Evolutionary conservation across 1,140 invertebrate species (phyloP).

Genomic region (Scaptomyza pallida): DNA sequence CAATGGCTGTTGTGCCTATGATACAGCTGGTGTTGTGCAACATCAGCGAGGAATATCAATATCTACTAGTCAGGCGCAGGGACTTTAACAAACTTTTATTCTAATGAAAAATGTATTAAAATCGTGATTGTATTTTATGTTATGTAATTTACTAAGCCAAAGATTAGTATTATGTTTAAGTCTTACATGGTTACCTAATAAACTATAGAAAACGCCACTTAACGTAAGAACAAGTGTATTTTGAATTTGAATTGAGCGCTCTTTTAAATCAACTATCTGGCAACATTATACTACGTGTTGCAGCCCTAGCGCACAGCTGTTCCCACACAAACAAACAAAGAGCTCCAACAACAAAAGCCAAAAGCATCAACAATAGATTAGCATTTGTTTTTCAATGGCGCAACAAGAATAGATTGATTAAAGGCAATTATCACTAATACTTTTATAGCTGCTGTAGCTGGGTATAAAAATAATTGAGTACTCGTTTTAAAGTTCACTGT

Average conservation of each 20-base stretch:
- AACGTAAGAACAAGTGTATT: neutral
- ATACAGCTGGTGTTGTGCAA: slow-evolving; percentile 39
- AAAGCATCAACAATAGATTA: slow-evolving; percentile 38
- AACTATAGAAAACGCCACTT: slow-evolving; percentile 19
- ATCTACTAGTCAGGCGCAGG: slow-evolving; percentile 57
- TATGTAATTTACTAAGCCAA: slow-evolving; percentile 61
- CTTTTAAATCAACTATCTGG: neutral
- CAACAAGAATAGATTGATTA: slow-evolving; percentile 55
- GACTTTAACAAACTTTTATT: slow-evolving; percentile 34
- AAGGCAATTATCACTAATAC: slow-evolving; percentile 48
- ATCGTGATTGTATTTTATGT: slow-evolving; percentile 64
- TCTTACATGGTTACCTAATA: slow-evolving; percentile 46
- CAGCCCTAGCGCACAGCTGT: slow-evolving; percentile 34
- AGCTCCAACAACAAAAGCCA: slow-evolving; percentile 14
- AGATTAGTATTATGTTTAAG: slow-evolving; percentile 58
- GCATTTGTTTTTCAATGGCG: slow-evolving; percentile 21
- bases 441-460: slow-evolving; percentile 10
- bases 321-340: slow-evolving; percentile 13
- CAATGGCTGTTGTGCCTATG: slow-evolving; percentile 57
- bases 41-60: slow-evolving; percentile 60
- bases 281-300: neutral
- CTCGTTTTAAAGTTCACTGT: slow-evolving; percentile 61
- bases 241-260: slow-evolving; percentile 16
- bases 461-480: slow-evolving; percentile 34
- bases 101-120: slow-evolving; percentile 61